Percentiles rank a stretch among this genome's conserved stretches.
Conservation (phyloP, 2,797 vertebrate genomes). For the Pipistrellus kuhlii region DNA sequence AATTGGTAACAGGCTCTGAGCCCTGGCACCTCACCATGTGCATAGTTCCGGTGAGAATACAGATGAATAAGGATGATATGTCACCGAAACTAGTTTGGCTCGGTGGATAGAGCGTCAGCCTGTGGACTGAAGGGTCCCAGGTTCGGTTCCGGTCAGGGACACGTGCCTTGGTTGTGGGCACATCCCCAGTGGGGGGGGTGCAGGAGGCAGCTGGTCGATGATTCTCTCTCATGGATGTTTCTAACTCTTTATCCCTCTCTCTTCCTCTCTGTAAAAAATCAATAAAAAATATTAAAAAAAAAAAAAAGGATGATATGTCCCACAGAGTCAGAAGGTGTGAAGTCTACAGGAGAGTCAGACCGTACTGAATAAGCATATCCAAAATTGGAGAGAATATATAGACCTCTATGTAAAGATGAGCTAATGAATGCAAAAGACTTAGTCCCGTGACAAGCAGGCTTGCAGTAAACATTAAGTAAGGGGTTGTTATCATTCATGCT, state of each 20-base stretch:
- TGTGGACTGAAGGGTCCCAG: no score
- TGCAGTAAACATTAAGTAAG: neutral
- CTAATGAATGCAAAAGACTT: neutral
- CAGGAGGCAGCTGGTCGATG: no score
- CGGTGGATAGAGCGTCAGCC: no score
- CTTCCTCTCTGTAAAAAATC: no score
- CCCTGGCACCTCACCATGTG: conserved; percentile 13
- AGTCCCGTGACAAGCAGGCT: neutral
- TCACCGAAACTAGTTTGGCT: neutral
- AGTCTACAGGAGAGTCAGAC: conserved; percentile 13
- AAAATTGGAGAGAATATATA: conserved; percentile 13
- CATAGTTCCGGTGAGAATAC: neutral
- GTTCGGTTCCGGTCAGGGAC: no score
- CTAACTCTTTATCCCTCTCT: no score
- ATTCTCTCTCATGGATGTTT: no score
- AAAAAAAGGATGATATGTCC: conserved; percentile 41
- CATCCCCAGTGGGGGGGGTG: no score
- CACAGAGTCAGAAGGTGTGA: neutral
- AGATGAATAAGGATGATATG: conserved; percentile 25
- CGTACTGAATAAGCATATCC: neutral
- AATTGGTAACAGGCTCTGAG: conserved; percentile 58
- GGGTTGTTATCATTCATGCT: neutral
- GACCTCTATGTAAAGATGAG: neutral
- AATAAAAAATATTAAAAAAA: no score
- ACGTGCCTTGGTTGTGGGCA: no score